Conservation (phyloP, 1,140 invertebrate genomes). For the Subanguina moxae region DNA sequence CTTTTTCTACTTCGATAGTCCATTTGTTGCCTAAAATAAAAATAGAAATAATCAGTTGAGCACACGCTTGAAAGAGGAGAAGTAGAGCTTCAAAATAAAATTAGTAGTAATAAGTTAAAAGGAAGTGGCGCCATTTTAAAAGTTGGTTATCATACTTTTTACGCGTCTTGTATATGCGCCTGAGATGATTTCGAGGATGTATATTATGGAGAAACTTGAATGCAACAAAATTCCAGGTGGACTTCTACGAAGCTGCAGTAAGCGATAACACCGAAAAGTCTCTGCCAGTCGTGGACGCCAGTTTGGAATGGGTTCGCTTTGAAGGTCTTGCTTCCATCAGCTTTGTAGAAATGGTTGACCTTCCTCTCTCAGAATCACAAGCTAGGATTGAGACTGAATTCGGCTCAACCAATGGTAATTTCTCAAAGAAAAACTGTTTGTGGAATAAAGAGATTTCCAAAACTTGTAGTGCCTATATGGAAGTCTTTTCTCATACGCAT, state of each 20-base stretch:
- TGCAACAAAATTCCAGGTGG: neutral
- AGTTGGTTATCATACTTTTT: no score
- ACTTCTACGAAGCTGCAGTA: slow-evolving; percentile 20
- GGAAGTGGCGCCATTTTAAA: no score
- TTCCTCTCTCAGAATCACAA: slow-evolving; percentile 55
- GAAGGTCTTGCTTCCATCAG: slow-evolving; percentile 51
- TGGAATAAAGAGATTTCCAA: neutral
- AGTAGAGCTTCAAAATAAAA: no score
- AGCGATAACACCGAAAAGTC: neutral
- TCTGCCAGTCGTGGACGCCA: neutral
- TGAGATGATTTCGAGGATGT: no score
- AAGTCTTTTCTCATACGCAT: slow-evolving; percentile 35
- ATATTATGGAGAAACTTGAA: no score
- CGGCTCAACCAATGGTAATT: slow-evolving; percentile 39
- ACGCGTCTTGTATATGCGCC: no score
- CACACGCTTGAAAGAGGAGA: no score
- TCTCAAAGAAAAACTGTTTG: neutral
- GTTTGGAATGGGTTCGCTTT: slow-evolving; percentile 42
- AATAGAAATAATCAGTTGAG: no score
- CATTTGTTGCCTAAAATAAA: no score
- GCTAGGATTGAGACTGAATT: slow-evolving; percentile 57
- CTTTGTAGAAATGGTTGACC: slow-evolving; percentile 57
- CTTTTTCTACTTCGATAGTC: no score
- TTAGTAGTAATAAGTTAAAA: no score
- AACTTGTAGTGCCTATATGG: slow-evolving; percentile 11